phyloP scores from a whole-genome alignment of 1,140 invertebrate genomes.

The Brachionus rubens region DNA sequence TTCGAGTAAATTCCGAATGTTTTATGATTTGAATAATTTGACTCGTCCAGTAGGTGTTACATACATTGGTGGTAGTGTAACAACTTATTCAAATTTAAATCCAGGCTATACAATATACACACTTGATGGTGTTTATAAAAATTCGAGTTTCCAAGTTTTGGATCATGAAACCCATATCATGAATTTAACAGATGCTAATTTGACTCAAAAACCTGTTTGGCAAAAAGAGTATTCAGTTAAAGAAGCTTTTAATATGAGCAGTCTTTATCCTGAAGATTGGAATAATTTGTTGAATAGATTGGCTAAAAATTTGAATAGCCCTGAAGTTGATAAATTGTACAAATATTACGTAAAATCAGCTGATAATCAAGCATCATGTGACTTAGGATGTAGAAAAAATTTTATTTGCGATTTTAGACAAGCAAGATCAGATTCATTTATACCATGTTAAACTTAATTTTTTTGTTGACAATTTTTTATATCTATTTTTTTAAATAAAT shows the following conservation, averaged over 20 bases:
- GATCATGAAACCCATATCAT: slow-evolving; percentile 44
- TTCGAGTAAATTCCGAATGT: slow-evolving; percentile 58
- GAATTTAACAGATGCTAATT: slow-evolving; percentile 16
- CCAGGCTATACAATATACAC: slow-evolving; percentile 43
- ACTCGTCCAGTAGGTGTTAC: slow-evolving; percentile 73
- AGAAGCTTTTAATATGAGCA: slow-evolving; percentile 26
- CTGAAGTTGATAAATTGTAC: not conserved
- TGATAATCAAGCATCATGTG: slow-evolving; percentile 30
- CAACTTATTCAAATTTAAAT: slow-evolving; percentile 67
- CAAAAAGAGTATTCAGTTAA: slow-evolving; percentile 46
- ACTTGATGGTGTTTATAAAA: slow-evolving; percentile 27
- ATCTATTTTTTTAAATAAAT: not conserved
- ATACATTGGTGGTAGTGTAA: slow-evolving; percentile 85
- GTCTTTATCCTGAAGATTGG: slow-evolving; percentile 28
- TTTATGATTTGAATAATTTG: slow-evolving; percentile 55
- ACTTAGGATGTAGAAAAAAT: slow-evolving; percentile 36
- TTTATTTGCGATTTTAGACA: slow-evolving; percentile 39
- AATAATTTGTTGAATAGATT: slow-evolving; percentile 6
- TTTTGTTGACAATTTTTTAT: too few relatives aligned
- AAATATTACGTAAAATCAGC: slow-evolving; percentile 33
- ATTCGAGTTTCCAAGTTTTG: slow-evolving; percentile 17
- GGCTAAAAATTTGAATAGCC: slow-evolving; percentile 24
- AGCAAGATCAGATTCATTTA: slow-evolving; percentile 33
- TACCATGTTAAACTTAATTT: slow-evolving; percentile 43
- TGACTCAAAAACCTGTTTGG: slow-evolving; percentile 17